These are phyloP conservation scores for Lates japonicus DNA, from an alignment of 2,797 vertebrate genomes.

Conservation along the genomic window DNA sequence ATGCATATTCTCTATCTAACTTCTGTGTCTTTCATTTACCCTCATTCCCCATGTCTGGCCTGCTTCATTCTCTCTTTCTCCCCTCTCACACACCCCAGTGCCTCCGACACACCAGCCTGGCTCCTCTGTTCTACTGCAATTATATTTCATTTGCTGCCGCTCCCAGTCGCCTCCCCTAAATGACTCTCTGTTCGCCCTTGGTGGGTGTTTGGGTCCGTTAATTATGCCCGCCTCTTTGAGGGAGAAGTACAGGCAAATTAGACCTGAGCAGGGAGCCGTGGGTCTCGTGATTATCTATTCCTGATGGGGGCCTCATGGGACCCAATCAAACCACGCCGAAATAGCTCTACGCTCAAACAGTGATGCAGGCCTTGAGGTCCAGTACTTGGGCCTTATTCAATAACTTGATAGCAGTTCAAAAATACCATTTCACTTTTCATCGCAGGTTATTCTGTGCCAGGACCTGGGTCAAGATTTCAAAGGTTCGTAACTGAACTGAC, in stretches of 20 bases:
- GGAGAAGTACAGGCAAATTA: conserved; percentile 75
- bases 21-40: conserved; percentile 74
- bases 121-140: conserved; percentile 80
- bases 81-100: conserved; percentile 59
- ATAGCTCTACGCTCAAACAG: conserved; percentile 43
- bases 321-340: conserved; percentile 68
- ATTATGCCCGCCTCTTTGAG: conserved; percentile 77
- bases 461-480: conserved; percentile 9
- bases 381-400: conserved; percentile 38
- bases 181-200: conserved; percentile 74
- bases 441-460: conserved; percentile 3
- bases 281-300: conserved; percentile 69
- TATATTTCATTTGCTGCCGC: conserved; percentile 84
- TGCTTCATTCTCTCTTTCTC: conserved; percentile 41
- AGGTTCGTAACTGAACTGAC: background rate
- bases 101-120: conserved; percentile 58
- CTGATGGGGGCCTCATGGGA: conserved; percentile 70
- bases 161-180: conserved; percentile 81
- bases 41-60: conserved; percentile 63
- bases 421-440: conserved; percentile 34
- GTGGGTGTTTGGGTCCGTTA: conserved; percentile 81
- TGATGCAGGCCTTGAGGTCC: conserved; percentile 47
- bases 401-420: conserved; percentile 17
- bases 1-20: conserved; percentile 64
- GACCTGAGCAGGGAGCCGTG: conserved; percentile 56